Conservation (phyloP, 2,888 invertebrate species). For the Ecliptopera silaceata region DNA sequence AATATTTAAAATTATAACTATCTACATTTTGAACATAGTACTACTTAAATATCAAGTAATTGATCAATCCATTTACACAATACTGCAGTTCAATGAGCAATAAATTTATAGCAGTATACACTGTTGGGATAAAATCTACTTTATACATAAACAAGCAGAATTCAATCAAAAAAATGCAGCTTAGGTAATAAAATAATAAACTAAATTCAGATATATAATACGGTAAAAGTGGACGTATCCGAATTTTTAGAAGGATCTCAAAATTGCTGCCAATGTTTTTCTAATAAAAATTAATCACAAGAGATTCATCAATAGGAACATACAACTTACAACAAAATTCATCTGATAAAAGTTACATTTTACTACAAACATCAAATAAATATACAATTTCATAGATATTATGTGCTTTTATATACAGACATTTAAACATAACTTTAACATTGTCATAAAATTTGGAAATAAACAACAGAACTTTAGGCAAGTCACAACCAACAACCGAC, state of each 20-base stretch:
- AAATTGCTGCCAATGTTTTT: conserved; percentile 22
- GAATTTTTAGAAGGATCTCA: conserved; percentile 22
- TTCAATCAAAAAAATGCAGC: conserved; percentile 33
- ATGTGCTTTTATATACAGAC: conserved; percentile 42
- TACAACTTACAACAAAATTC: conserved; percentile 43
- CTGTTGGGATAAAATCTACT: conserved; percentile 29
- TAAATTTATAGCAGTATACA: conserved; percentile 40
- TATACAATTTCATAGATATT: conserved; percentile 44
- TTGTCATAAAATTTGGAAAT: conserved; percentile 71
- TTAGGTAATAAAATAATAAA: neutral
- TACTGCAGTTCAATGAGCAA: conserved; percentile 72
- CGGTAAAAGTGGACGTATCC: conserved; percentile 3
- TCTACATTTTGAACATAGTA: conserved; percentile 48
- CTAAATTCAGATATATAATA: conserved; percentile 14
- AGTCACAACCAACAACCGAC: conserved; percentile 67
- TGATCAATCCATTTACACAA: conserved; percentile 66
- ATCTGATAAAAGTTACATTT: conserved; percentile 32
- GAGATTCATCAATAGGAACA: conserved; percentile 62
- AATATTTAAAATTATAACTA: conserved; percentile 46
- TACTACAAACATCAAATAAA: conserved; percentile 38
- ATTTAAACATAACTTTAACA: conserved; percentile 52
- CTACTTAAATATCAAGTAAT: conserved; percentile 60
- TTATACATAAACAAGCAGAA: conserved; percentile 25
- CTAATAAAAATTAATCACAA: conserved; percentile 46
- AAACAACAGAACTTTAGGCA: conserved; percentile 66